Evolutionary conservation across 2,113 vertebrate genomes (phyloP).

Genomic region (Rhinichthys klamathensis): DNA sequence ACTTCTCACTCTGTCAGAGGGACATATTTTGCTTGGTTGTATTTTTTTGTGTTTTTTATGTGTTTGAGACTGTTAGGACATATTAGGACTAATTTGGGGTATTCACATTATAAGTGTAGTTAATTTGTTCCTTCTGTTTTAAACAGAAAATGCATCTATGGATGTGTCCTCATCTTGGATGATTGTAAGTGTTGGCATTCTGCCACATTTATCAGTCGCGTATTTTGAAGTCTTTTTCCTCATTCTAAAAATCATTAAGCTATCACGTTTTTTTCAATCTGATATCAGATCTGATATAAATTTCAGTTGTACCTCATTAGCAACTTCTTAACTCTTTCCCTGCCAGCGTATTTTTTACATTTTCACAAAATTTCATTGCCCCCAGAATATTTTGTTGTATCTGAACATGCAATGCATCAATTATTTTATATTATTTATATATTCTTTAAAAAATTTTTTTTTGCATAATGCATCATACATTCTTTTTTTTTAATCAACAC

Average conservation of each 20-base stretch:
- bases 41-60: no score
- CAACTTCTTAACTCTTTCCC: neutral
- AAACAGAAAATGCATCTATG: neutral
- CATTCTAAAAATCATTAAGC: conserved; percentile 1
- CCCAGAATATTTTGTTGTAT: no score
- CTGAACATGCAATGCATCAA: no score
- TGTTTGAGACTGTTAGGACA: neutral
- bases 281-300: neutral
- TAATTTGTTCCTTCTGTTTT: neutral
- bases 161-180: neutral
- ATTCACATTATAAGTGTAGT: neutral
- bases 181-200: neutral
- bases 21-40: neutral
- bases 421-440: no score
- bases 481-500: no score
- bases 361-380: no score
- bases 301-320: neutral
- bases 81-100: neutral
- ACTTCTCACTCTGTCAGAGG: neutral
- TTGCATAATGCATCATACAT: no score
- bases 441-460: no score
- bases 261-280: neutral
- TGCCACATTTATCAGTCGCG: neutral
- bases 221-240: neutral
- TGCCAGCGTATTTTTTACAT: no score